These are phyloP conservation scores for Mallotus villosus DNA, from an alignment of 2,797 vertebrate species.

Conservation along the genomic window DNA sequence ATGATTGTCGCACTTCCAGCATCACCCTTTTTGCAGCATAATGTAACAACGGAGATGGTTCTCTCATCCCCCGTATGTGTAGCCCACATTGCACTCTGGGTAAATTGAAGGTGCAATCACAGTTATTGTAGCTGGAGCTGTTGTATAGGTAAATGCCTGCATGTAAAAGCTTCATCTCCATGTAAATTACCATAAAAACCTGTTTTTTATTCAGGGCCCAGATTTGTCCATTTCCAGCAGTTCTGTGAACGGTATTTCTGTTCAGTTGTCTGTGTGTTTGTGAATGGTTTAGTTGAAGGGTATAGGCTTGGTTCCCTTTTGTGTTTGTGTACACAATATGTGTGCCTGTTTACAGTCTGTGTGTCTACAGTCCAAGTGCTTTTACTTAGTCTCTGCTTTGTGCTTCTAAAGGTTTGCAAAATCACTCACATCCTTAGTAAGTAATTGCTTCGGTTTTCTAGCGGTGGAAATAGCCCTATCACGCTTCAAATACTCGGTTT, in stretches of 20 bases:
- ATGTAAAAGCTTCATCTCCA: background rate
- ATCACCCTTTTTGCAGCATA: background rate
- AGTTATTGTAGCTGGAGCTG: slow-evolving; percentile 1
- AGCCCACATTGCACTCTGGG: background rate
- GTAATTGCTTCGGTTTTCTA: background rate
- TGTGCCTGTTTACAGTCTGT: background rate
- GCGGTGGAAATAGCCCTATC: background rate
- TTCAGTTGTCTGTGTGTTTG: background rate
- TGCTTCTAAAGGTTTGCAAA: background rate
- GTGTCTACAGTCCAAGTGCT: background rate
- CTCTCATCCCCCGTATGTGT: background rate
- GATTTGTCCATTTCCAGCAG: background rate
- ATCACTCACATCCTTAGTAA: background rate
- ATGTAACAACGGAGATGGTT: slow-evolving; percentile 3
- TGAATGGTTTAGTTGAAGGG: background rate
- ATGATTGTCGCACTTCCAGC: background rate
- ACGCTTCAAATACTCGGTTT: background rate
- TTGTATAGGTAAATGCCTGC: slow-evolving; percentile 2
- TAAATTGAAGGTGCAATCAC: slow-evolving; percentile 7
- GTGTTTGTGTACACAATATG: background rate
- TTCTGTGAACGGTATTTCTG: background rate
- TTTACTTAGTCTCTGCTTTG: background rate
- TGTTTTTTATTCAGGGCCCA: slow-evolving; percentile 7
- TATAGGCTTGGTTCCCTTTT: background rate
- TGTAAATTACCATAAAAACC: slow-evolving; percentile 6